Evolutionary conservation across 2,888 invertebrate genomes (phyloP), one percentile per base, ranked within the genome.

Genomic region (Leptopterna dolabrata): DNA sequence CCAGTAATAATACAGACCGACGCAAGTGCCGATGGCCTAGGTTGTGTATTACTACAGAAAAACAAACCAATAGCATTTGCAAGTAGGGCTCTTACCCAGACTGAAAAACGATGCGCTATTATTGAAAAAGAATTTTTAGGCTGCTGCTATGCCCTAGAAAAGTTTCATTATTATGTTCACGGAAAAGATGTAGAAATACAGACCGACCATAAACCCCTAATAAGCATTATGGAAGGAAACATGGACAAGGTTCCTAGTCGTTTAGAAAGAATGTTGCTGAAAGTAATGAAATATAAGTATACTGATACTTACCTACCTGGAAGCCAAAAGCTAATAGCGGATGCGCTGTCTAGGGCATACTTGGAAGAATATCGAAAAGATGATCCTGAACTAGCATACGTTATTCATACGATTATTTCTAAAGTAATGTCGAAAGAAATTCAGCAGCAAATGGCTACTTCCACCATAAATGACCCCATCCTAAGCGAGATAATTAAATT

Each of bases 171-270:
- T 51, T 19, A 16, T 3, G 27, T 13, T 51, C 51, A 81, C 51
- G 78, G 78, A n/a, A 13, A 45, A 11, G 47, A 78, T 13, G 19
- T 78, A 43, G 14, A 27, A 47, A 47, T 81, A 14, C 81, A 81
- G 24, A 81, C 81, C 11, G 81, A 82, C 30, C 63, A 82, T 55
- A 82, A 82, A n/a, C 82, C 55, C 9, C 41, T 82, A 55, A 55
- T 82, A 27, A 82, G 82, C 55, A 55, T 82, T 0, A 30, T 36
- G 4, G 19, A 82, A 6, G 1, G 82, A 41, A 82, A 82, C 11
- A 55, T 63, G 16, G 29, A 82, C 13, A 82, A 82, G n/a, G 55
- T 82, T 13, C 82, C 82, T 63, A 82, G 63, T 24, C 51, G 82
- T 14, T 16, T 82, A 9, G 30, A 82, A 63, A 29, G 55, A 43